phyloP scores from a whole-genome alignment of 2,113 vertebrate genomes.

The Notarius lentiginosus region DNA sequence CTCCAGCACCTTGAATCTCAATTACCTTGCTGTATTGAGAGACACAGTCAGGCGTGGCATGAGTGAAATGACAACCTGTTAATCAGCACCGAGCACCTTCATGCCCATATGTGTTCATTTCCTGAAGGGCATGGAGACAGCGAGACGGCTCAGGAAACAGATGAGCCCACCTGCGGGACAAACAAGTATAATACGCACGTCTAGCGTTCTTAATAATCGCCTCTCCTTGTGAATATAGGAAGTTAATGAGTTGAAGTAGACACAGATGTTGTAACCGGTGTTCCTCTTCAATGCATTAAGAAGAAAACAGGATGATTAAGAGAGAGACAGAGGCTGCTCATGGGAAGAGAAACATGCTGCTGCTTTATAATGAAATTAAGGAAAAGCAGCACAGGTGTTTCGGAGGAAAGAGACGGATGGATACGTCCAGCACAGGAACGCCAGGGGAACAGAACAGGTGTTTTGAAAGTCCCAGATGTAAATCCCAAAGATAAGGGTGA shows the following conservation, averaged over 20 bases:
- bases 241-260: constrained; percentile 12
- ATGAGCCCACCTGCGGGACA: constrained; percentile 22
- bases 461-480: constrained; percentile 20
- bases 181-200: constrained; percentile 12
- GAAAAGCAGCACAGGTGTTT: constrained; percentile 12
- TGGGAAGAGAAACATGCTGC: not conserved
- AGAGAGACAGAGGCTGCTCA: not conserved
- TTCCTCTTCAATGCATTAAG: not conserved
- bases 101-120: not conserved
- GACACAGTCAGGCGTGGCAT: not conserved
- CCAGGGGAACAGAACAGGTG: constrained; percentile 27
- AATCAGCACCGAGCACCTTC: constrained; percentile 5
- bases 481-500: not conserved
- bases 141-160: constrained; percentile 10
- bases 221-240: not conserved
- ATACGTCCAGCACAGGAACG: not conserved
- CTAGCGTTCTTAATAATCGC: constrained; percentile 26
- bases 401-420: constrained; percentile 16
- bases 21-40: not conserved
- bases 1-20: not conserved
- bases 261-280: constrained; percentile 16
- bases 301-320: not conserved
- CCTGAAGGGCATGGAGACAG: constrained; percentile 35
- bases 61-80: constrained; percentile 26
- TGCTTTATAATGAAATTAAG: not conserved